Evolutionary conservation across 2,113 vertebrate species (phyloP), one percentile per base, ranked within the genome.

Genomic region (Mixornis gularis): DNA sequence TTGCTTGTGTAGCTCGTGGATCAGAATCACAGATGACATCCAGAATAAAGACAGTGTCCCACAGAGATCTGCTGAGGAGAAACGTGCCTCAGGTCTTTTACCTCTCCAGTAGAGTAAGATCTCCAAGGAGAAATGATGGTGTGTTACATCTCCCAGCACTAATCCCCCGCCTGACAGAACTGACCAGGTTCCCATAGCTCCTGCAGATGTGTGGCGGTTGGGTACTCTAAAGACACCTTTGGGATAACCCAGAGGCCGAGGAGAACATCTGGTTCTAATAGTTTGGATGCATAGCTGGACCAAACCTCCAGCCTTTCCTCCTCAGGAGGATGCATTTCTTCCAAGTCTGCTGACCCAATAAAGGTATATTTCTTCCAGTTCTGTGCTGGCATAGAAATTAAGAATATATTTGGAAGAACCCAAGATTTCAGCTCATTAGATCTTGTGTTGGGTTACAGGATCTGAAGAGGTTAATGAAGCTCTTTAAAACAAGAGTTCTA

Each of bases 41-140:
- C 19, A 51, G 65, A 24, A 17, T 48, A 21, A 76, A 52, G 30
- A 38, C 36, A 26, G 32, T 6, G 21, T 59, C 22, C 34, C 19
- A 3, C 26, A 36, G 40, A 24, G 43, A 13, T 10, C 29, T 71
- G 51, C 38, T 26, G 52, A 46, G 48, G 32, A 72, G 60, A 34
- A 62, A 48, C 0, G 1, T 24, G 12, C 10, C 29, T 77, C 17
- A 7, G 40, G 19, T n/a, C 36, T 65, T 90, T 80, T 16, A 13
- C 29, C 13, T 71, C 38, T 65, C 12, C 17, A 18, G 0, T 0
- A 21, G 55, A n/a, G 55, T 8, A 56, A 68, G 32, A 32, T 63
- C 34, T 73, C 63, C 4, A 25, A 51, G 69, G 34, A 8, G 66
- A 77, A 65, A 13, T 26, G 53, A 7, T 40, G 34, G 16, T 12